Evolutionary conservation across 2,113 vertebrate species (phyloP).

Genomic region (Stegostoma tigrinum): DNA sequence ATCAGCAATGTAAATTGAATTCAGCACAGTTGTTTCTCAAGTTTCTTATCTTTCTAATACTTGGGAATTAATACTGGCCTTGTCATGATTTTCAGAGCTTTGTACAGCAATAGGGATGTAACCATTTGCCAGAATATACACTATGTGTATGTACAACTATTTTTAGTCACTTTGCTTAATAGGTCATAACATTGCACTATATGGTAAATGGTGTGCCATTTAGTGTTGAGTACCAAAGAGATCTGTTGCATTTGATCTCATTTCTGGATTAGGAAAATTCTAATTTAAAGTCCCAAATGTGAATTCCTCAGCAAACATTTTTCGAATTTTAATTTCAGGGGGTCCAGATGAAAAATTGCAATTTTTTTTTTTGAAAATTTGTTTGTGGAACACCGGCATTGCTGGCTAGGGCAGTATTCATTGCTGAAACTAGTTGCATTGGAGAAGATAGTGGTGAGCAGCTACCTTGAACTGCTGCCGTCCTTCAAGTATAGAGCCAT

Average conservation of each 20-base stretch:
- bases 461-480: too few species aligned
- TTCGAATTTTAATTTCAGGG: too few species aligned
- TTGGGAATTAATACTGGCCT: not conserved
- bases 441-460: too few species aligned
- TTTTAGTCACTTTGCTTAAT: not conserved
- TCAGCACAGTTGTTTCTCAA: not conserved
- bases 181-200: not conserved
- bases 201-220: not conserved
- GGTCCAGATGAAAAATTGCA: too few species aligned
- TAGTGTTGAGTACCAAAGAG: not conserved
- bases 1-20: not conserved
- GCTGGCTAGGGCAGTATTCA: too few species aligned
- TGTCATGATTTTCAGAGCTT: not conserved
- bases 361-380: too few species aligned
- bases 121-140: not conserved
- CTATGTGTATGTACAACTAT: not conserved
- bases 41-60: not conserved
- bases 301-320: too few species aligned
- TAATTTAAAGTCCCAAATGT: too few species aligned
- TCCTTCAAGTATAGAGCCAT: too few species aligned
- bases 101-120: not conserved
- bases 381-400: too few species aligned
- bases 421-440: too few species aligned
- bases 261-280: too few species aligned
- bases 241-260: not conserved